phyloP scores from a whole-genome alignment of 2,113 vertebrate species.

The Stegostoma tigrinum region DNA sequence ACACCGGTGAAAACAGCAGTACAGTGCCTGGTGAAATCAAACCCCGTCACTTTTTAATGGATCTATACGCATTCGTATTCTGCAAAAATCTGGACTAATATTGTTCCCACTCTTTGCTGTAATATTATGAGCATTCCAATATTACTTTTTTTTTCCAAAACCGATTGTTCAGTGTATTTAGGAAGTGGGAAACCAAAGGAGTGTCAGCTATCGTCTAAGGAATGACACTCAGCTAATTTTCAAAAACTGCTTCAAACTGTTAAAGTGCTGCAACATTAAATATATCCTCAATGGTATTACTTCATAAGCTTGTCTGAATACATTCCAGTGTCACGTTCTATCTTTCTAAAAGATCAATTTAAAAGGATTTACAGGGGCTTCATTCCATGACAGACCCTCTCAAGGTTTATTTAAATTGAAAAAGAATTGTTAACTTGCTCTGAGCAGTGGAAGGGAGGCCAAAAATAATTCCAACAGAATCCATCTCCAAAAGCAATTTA shows the following conservation, averaged over 20 bases:
- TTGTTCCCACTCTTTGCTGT: neutral
- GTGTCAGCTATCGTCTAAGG: neutral
- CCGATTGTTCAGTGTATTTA: neutral
- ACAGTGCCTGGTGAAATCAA: neutral
- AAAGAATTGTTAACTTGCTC: constrained; percentile 17
- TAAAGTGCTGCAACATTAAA: constrained; percentile 10
- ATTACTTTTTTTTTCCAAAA: neutral
- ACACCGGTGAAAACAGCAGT: neutral
- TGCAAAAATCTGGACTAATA: neutral
- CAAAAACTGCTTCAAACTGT: neutral
- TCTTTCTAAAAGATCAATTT: neutral
- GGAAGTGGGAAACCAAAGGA: neutral
- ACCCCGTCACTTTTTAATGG: neutral
- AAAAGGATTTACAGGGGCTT: constrained; percentile 18
- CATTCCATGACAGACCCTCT: neutral
- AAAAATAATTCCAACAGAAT: constrained; percentile 28
- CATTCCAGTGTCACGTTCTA: neutral
- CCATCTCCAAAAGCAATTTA: constrained; percentile 32
- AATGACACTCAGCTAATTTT: neutral
- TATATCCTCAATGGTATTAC: neutral
- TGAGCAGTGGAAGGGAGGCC: neutral
- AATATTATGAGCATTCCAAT: neutral
- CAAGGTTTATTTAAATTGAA: constrained; percentile 32
- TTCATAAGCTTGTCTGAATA: constrained; percentile 17
- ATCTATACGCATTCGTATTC: neutral